phyloP scores from a whole-genome alignment of 53 echinoderm and acorn worm species.

The Actinopyga echinites region DNA sequence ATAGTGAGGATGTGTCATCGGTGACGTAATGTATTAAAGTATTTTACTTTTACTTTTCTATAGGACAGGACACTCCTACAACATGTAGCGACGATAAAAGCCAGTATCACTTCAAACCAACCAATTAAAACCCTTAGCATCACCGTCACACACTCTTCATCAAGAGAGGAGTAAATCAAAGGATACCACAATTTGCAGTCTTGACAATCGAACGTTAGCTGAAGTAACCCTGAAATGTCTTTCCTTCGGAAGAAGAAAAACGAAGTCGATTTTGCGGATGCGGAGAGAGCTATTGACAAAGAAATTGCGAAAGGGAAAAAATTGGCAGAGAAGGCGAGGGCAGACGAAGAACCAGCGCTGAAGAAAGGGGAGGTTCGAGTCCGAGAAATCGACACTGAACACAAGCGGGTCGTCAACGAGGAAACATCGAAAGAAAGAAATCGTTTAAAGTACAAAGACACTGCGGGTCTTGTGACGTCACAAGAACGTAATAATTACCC shows the following conservation, averaged over 20 bases:
- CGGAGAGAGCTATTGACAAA: constrained; percentile 22
- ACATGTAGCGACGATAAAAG: too few relatives aligned
- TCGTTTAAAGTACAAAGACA: constrained; percentile 79
- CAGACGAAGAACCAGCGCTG: neutral
- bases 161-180: too few relatives aligned
- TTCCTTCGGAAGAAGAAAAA: constrained; percentile 41
- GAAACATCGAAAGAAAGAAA: constrained; percentile 63
- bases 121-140: too few relatives aligned
- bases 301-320: constrained; percentile 5
- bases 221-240: constrained; percentile 4
- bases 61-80: too few relatives aligned
- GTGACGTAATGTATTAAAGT: too few relatives aligned
- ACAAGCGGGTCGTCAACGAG: constrained; percentile 14
- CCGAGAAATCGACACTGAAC: neutral
- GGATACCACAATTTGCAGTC: too few relatives aligned
- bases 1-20: too few relatives aligned
- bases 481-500: constrained; percentile 73
- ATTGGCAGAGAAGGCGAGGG: constrained; percentile 19
- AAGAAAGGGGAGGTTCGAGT: constrained; percentile 26
- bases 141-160: too few relatives aligned
- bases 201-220: too few relatives aligned
- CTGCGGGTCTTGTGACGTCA: constrained; percentile 66
- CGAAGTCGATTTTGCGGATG: constrained; percentile 14
- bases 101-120: too few relatives aligned
- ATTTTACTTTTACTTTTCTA: too few relatives aligned